Conservation (phyloP, 2,888 invertebrate genomes). For the Hedya salicella region DNA sequence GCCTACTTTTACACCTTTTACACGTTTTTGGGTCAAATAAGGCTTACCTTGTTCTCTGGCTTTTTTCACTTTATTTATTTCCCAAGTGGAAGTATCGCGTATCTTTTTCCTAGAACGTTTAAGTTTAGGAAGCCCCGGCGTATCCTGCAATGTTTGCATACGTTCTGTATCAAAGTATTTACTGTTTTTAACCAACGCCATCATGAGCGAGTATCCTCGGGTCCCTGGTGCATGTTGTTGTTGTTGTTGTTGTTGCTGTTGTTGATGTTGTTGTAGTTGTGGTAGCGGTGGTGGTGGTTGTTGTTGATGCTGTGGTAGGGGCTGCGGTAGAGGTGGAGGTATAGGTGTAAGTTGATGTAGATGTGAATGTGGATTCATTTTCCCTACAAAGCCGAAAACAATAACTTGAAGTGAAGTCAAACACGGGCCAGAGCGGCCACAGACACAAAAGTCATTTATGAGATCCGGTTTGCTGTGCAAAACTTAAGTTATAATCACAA, state of each 20-base stretch:
- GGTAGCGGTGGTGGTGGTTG: slow-evolving; percentile 8
- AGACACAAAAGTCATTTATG: background rate
- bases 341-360: background rate
- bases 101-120: slow-evolving; percentile 38
- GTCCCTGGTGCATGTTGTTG: slow-evolving; percentile 20
- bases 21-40: slow-evolving; percentile 40
- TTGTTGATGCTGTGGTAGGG: background rate
- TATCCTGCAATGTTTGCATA: slow-evolving; percentile 31
- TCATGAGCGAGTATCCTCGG: slow-evolving; percentile 35
- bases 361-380: slow-evolving; percentile 28
- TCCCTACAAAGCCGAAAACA: slow-evolving; percentile 21
- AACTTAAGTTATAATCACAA: slow-evolving; percentile 19
- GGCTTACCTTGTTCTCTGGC: slow-evolving; percentile 41
- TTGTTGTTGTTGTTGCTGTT: slow-evolving; percentile 2
- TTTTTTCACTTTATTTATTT: slow-evolving; percentile 42
- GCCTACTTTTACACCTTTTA: slow-evolving; percentile 43
- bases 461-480: slow-evolving; percentile 11
- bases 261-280: slow-evolving; percentile 1
- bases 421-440: background rate
- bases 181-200: slow-evolving; percentile 35
- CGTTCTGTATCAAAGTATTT: slow-evolving; percentile 38
- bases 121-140: slow-evolving; percentile 33
- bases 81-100: slow-evolving; percentile 38
- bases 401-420: slow-evolving; percentile 4
- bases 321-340: background rate